Base-by-base conservation (phyloP, 2,113 vertebrate genomes). In the Coturnix japonica region DNA sequence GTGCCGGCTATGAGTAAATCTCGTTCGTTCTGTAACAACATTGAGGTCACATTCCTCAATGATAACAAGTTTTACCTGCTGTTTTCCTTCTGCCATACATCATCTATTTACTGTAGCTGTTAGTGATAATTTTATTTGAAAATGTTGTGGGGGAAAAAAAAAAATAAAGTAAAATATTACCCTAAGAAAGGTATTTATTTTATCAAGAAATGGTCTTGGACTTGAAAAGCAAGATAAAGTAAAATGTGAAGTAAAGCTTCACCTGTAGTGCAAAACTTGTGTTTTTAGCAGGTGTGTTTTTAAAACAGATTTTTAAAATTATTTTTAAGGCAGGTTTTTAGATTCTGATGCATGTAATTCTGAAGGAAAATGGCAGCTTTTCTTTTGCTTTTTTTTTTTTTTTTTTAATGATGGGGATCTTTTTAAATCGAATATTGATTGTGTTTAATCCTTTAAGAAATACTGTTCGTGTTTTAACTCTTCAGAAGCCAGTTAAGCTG, bases 381-480 rank as follows among this genome's bases (percentile, higher is more conserved):
- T 97, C 94, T 97, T 96, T 94, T 89, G 89, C 91, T 94, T 96
- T 93, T 93, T 97, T 93, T 92, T 75, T 94, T 96, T 93, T 93
- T 97, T 93, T 92, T 75, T 90, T 37, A 37, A 88, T 16, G 72
- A 59, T 47, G 90, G 89, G 95, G 93, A 94, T 97, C 81, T 97
- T 97, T 98, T 97, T 94, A 89, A 97, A 98, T 96, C 94, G 90
- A 97, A 94, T 97, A 95, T 64, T 97, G 95, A 97, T 96, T 96
- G 90, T 97, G 95, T 97, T 96, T 97, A 97, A 97, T 97, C 93
- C 75, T 85, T 90, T 96, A 97, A 80, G 81, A 92, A 70, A 87
- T 89, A 97, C 94, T 97, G 92, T 98, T 97, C 1, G 81, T 94
- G 83, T 97, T 98, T 97, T 97, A 98, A 98, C 98, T 98, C 98